phyloP scores from a whole-genome alignment of 2,797 vertebrate species.

The Thunnus albacares region DNA sequence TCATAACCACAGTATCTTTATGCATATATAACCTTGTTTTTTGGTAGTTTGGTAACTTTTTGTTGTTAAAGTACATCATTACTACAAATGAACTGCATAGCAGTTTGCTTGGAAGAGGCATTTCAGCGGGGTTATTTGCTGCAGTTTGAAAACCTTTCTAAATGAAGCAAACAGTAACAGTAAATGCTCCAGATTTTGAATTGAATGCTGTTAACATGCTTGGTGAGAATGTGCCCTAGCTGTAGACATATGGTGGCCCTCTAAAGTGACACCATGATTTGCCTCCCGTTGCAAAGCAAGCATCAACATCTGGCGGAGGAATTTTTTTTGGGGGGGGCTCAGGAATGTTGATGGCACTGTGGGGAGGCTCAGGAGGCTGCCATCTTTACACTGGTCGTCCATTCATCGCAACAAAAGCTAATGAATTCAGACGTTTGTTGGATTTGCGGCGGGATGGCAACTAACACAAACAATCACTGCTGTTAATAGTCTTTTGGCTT shows the following conservation, averaged over 20 bases:
- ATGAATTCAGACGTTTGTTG: constrained; percentile 30
- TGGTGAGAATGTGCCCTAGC: constrained; percentile 17
- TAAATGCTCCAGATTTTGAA: constrained; percentile 1
- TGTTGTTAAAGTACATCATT: neutral
- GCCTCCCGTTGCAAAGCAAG: constrained; percentile 13
- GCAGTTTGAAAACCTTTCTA: constrained; percentile 2
- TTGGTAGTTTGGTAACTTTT: neutral
- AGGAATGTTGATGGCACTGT: constrained; percentile 28
- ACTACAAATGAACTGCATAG: neutral
- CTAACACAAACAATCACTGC: constrained; percentile 20
- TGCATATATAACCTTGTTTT: neutral
- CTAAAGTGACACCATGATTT: constrained; percentile 27
- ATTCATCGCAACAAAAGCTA: constrained; percentile 26
- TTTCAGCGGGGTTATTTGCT: neutral
- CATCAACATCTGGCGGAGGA: constrained; percentile 41
- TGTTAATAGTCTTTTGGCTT: constrained; percentile 16
- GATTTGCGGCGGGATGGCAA: neutral
- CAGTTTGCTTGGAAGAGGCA: neutral
- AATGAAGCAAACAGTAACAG: neutral
- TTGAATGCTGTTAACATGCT: neutral
- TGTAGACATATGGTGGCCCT: constrained; percentile 40
- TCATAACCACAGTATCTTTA: neutral
- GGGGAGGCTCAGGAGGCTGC: constrained; percentile 39
- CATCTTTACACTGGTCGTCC: constrained; percentile 37
- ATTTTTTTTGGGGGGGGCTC: constrained; percentile 9